These are phyloP conservation scores for Nycteola revayana DNA, from an alignment of 2,888 invertebrate genomes.

Conservation along the genomic window DNA sequence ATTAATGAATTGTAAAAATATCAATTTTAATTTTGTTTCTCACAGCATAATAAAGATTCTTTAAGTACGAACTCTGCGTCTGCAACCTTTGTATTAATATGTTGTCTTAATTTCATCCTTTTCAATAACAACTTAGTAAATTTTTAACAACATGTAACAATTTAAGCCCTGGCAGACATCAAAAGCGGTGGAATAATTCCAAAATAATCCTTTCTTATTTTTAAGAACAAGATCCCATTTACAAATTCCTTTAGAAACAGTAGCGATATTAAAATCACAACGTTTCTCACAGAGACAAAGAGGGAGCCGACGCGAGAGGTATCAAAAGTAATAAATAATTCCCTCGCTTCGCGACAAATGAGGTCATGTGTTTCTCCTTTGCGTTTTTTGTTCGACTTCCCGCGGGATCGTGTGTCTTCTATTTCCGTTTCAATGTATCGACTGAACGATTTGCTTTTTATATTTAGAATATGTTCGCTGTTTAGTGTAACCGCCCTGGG, in stretches of 20 bases:
- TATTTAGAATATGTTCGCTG: slow-evolving; percentile 78
- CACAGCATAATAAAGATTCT: no score
- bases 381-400: slow-evolving; percentile 75
- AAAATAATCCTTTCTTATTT: slow-evolving; percentile 24
- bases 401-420: slow-evolving; percentile 81
- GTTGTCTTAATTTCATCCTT: no score
- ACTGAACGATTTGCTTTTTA: slow-evolving; percentile 77
- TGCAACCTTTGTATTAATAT: no score
- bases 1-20: no score
- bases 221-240: slow-evolving; percentile 24
- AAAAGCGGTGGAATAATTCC: slow-evolving; percentile 20
- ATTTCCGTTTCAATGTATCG: slow-evolving; percentile 77
- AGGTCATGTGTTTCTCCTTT: slow-evolving; percentile 81
- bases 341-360: slow-evolving; percentile 75
- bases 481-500: slow-evolving; percentile 74
- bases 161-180: slow-evolving; percentile 10
- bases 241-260: slow-evolving; percentile 45
- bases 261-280: slow-evolving; percentile 63
- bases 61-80: no score
- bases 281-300: slow-evolving; percentile 59
- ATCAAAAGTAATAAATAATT: slow-evolving; percentile 80
- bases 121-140: slow-evolving; percentile 6
- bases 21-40: no score
- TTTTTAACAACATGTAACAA: slow-evolving; percentile 4
- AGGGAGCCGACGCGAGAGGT: slow-evolving; percentile 61